Conservation (phyloP, 2,797 vertebrate genomes). For the Tapera naevia region DNA sequence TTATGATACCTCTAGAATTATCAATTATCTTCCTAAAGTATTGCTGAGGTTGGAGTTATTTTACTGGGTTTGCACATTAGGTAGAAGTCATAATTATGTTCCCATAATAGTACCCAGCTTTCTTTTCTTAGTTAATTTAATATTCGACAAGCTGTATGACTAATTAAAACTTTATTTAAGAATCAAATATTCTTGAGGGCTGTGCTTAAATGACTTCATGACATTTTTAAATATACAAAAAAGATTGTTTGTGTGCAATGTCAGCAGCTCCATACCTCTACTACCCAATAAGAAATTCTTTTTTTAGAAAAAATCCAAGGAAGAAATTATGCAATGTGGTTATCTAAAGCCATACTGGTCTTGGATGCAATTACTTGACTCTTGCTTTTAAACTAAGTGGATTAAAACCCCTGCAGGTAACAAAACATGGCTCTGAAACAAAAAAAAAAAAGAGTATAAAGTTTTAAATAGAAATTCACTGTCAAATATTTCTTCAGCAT, state of each 20-base stretch:
- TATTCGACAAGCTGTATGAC: conserved; percentile 9
- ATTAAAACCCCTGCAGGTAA: conserved; percentile 8
- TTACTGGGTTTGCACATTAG: not conserved
- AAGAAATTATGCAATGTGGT: not conserved
- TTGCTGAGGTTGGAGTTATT: not conserved
- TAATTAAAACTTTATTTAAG: conserved; percentile 65
- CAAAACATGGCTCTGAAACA: not conserved
- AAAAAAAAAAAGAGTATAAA: conserved; percentile 7
- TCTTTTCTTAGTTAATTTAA: conserved; percentile 39
- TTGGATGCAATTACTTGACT: not conserved
- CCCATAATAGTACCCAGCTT: conserved; percentile 24
- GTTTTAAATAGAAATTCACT: conserved; percentile 56
- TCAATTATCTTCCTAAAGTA: not conserved
- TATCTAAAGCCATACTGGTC: not conserved
- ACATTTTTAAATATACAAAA: conserved; percentile 41
- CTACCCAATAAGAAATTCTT: not conserved
- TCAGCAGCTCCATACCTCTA: not conserved
- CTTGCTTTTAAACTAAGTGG: not conserved
- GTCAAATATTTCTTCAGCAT: conserved; percentile 42
- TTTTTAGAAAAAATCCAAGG: not conserved
- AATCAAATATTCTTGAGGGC: conserved; percentile 24
- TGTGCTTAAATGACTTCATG: conserved; percentile 34
- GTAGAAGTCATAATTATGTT: conserved; percentile 4
- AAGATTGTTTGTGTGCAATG: not conserved
- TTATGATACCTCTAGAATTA: not conserved